Conservation (phyloP, 30 jellyfish, hydroid and myxozoan species). For the Turritopsis rubra region DNA sequence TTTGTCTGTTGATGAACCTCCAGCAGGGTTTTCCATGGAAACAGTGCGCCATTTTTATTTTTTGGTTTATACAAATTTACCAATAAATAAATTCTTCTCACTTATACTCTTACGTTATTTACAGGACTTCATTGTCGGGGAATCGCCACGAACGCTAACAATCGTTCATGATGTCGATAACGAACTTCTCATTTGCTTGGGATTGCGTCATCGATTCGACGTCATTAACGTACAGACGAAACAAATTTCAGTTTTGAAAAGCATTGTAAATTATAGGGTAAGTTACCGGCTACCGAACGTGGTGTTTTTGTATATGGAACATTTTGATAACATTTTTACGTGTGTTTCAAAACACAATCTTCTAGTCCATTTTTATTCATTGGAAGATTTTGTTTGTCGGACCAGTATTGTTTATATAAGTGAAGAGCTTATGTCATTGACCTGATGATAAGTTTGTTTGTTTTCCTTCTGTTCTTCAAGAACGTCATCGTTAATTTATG, state of each 20-base stretch:
- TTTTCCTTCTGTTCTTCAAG: too few relatives aligned
- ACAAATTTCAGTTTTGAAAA: constrained; percentile 38
- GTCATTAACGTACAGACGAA: constrained; percentile 66
- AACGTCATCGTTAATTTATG: too few relatives aligned
- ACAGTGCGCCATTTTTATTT: constrained; percentile 42
- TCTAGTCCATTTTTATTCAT: too few relatives aligned
- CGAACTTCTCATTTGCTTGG: constrained; percentile 65
- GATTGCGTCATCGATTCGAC: constrained; percentile 77
- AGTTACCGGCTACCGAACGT: too few relatives aligned
- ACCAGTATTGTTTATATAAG: too few relatives aligned
- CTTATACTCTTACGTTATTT: background rate
- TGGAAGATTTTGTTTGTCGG: too few relatives aligned
- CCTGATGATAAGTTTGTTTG: too few relatives aligned
- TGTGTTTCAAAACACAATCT: too few relatives aligned
- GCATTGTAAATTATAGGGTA: constrained; percentile 65
- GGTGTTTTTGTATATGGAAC: too few relatives aligned
- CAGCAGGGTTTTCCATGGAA: constrained; percentile 72
- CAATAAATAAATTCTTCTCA: background rate
- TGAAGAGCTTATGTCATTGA: too few relatives aligned
- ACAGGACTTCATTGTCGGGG: constrained; percentile 57
- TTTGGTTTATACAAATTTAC: background rate
- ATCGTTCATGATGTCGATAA: constrained; percentile 64
- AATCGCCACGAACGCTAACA: constrained; percentile 60
- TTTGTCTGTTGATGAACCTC: constrained; percentile 40
- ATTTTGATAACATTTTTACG: too few relatives aligned